phyloP scores from a whole-genome alignment of 2,113 vertebrate genomes.

The Nerophis ophidion region DNA sequence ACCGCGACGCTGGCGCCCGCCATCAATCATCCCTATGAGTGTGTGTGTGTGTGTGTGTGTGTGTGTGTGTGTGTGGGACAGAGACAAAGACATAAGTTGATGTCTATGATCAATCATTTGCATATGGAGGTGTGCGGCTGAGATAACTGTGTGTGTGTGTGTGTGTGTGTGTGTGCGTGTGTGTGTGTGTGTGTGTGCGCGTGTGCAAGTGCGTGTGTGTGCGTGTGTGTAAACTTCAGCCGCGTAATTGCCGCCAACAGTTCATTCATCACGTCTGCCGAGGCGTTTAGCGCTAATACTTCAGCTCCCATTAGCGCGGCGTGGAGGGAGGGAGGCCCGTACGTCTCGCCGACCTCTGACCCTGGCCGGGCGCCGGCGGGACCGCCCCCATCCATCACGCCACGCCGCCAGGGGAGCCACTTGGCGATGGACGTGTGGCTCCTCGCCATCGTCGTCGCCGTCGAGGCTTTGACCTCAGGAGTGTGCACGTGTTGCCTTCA shows the following conservation, averaged over 20 bases:
- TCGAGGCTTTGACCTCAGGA: not conserved
- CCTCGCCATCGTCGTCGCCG: not conserved
- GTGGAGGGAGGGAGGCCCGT: conserved; percentile 40
- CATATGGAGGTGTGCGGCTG: conserved; percentile 33
- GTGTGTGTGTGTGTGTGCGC: conserved; percentile 16
- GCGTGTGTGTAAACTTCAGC: conserved; percentile 34
- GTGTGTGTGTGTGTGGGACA: conserved; percentile 7
- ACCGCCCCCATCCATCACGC: conserved; percentile 70
- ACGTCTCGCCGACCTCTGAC: conserved; percentile 49
- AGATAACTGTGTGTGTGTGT: conserved; percentile 6
- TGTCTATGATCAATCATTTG: conserved; percentile 57
- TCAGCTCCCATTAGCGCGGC: conserved; percentile 70
- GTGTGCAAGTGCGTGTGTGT: conserved; percentile 14
- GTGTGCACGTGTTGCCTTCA: too few species aligned
- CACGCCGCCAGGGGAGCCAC: conserved; percentile 2
- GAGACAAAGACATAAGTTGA: conserved; percentile 31
- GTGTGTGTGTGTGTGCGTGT: conserved; percentile 2
- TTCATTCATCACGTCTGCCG: conserved; percentile 74
- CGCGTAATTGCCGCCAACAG: conserved; percentile 74
- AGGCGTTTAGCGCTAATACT: conserved; percentile 62
- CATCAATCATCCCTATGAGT: conserved; percentile 62
- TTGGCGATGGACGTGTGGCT: not conserved
- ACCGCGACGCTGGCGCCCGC: conserved; percentile 19
- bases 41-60: conserved; percentile 18
- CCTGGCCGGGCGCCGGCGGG: conserved; percentile 45